Evolutionary conservation across 2,113 vertebrate genomes (phyloP).

Genomic region (Tetrax tetrax): DNA sequence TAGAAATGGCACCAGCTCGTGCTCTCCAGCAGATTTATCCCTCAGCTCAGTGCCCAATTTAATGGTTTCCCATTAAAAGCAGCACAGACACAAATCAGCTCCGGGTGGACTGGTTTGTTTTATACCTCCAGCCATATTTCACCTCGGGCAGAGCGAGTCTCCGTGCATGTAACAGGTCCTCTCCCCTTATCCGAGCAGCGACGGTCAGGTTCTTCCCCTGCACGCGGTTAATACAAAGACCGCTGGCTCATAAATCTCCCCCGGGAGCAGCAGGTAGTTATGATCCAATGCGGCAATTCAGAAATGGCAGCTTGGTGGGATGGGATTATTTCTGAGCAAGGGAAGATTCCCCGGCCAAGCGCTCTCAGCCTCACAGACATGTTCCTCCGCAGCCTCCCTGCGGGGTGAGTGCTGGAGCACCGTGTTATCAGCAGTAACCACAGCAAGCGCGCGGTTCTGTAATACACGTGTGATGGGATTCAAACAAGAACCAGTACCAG

Average conservation of each 20-base stretch:
- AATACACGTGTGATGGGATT: neutral
- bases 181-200: neutral
- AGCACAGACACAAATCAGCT: neutral
- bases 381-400: neutral
- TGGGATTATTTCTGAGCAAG: neutral
- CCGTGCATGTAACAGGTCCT: neutral
- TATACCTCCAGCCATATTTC: neutral
- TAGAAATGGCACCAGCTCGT: neutral
- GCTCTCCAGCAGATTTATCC: conserved; percentile 3
- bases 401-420: neutral
- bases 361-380: neutral
- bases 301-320: neutral
- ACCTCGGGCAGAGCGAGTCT: neutral
- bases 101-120: neutral
- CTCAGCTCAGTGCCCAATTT: neutral
- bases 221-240: neutral
- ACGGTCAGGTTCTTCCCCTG: neutral
- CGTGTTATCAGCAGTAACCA: neutral
- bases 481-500: neutral
- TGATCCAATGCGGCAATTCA: neutral
- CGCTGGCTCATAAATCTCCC: neutral
- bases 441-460: neutral
- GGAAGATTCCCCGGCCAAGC: neutral
- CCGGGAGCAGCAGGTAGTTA: neutral
- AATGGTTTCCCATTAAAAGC: conserved; percentile 23